Base-by-base conservation (phyloP, 2,797 vertebrate species). In the Lerista edwardsae region DNA sequence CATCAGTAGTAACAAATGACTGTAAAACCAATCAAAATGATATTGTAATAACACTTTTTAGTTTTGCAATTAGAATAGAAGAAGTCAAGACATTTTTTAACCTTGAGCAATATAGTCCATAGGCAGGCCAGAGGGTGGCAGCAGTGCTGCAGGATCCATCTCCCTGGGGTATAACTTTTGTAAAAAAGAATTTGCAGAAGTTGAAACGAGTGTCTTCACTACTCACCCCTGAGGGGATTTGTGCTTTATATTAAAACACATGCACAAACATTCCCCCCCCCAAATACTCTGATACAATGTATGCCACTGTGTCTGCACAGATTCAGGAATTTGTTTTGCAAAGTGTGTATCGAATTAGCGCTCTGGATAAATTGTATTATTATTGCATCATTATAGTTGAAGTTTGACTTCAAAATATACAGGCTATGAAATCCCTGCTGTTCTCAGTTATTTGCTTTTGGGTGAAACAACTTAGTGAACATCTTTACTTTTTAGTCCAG, bases 121-220 rank as follows among this genome's bases (percentile, higher is more conserved):
- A 67, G 68, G 21, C 34, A 57, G 57, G 57, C 83, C 83, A 84
- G 75, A 51, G 47, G 83, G 68, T 84, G 83, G 75, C 83, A 84
- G 83, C 29, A 79, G 76, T 72, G 75, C 57, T 79, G 41, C 57
- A 84, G 57, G 14, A 64, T 64, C 39, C 12, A 47, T 64, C n/a
- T 79, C 39, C n/a, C 61, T 72, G 69, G 83, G 83, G 83, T 47
- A 51, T 62, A 72, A 31, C 39, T 84, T 71, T 69, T 39, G 9
- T n/a, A n/a, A 25, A 71, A 39, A 11, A 39, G 25, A 29, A 41
- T 57, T 64, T 71, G 82, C 62, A 68, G 39, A 78, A 36, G 12
- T 10, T 27, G 75, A 78, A 62, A 62, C 12, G 47, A 34, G 34
- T 17, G 1, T 44, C 29, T 44, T 69, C 19, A 3, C 19, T 27